Percentiles rank a stretch among this genome's conserved stretches.
Evolutionary conservation across 2,113 vertebrate genomes (phyloP).

Genomic region (Cnemophilus loriae): DNA sequence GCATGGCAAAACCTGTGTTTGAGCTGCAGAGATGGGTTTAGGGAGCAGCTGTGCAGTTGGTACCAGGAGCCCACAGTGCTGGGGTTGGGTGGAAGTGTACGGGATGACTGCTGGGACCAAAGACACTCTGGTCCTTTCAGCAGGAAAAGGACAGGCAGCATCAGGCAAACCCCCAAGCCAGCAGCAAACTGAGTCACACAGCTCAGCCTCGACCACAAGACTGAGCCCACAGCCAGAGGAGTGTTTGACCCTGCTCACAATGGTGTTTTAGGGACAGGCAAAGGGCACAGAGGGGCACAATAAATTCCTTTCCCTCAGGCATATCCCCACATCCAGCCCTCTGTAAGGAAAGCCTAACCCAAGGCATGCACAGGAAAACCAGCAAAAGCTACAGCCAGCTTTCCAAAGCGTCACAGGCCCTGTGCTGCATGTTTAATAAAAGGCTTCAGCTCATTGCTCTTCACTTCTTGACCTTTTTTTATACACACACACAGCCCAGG

Average conservation of each 20-base stretch:
- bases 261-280: accelerated
- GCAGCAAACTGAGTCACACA: accelerated
- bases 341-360: neutral
- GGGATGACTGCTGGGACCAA: accelerated
- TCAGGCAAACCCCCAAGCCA: accelerated
- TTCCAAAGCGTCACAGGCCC: neutral
- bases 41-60: accelerated
- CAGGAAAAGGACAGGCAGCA: neutral
- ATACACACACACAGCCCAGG: accelerated
- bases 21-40: accelerated
- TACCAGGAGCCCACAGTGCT: too few species aligned
- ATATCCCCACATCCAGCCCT: accelerated
- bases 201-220: too few species aligned
- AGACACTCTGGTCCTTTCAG: neutral
- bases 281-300: neutral
- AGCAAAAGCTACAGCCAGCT: neutral
- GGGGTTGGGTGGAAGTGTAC: accelerated
- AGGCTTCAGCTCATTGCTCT: neutral
- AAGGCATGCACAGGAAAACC: accelerated
- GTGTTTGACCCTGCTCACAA: accelerated
- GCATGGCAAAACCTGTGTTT: neutral
- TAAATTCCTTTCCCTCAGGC: too few species aligned
- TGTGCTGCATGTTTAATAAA: neutral
- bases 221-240: neutral
- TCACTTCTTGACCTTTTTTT: neutral